Percentiles rank a stretch among this genome's conserved stretches.
Conservation (phyloP, 92 coral and sea anemone genomes). For the Bergia sp. region DNA sequence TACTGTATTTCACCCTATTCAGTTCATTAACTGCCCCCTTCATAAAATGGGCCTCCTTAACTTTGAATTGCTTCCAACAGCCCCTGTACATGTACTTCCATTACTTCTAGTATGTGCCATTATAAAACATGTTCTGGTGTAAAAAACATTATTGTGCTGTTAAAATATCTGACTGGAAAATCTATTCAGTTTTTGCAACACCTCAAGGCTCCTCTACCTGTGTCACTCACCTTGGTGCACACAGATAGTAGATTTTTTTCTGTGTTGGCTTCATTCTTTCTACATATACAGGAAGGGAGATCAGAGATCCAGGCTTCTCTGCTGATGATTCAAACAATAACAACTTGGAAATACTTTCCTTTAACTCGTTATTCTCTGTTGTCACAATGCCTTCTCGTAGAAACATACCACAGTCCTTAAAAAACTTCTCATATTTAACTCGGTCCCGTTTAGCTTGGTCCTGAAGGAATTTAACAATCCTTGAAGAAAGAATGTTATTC, state of each 20-base stretch:
- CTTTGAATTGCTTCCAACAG: no score
- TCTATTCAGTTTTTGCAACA: no score
- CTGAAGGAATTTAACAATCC: conserved; percentile 86
- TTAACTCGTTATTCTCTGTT: conserved; percentile 76
- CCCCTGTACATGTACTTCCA: no score
- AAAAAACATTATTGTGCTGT: no score
- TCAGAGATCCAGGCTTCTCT: conserved; percentile 85
- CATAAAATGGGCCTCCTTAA: no score
- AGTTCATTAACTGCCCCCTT: no score
- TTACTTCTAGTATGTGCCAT: no score
- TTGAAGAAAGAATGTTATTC: conserved; percentile 78
- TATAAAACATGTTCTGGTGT: no score
- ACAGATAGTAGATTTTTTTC: conserved; percentile 83
- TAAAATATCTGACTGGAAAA: no score
- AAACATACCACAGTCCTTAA: conserved; percentile 85
- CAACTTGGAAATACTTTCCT: conserved; percentile 87
- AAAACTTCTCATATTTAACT: conserved; percentile 92
- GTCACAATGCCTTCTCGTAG: conserved; percentile 94
- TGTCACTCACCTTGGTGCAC: conserved; percentile 89
- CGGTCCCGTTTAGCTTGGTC: conserved; percentile 90
- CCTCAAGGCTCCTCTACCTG: no score
- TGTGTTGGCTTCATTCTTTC: conserved; percentile 93
- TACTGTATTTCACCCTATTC: no score
- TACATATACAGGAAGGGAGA: conserved; percentile 75
- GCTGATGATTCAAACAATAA: conserved; percentile 91